Evolutionary conservation across 2,797 vertebrate species (phyloP).

Genomic region (Sebastes cheni): DNA sequence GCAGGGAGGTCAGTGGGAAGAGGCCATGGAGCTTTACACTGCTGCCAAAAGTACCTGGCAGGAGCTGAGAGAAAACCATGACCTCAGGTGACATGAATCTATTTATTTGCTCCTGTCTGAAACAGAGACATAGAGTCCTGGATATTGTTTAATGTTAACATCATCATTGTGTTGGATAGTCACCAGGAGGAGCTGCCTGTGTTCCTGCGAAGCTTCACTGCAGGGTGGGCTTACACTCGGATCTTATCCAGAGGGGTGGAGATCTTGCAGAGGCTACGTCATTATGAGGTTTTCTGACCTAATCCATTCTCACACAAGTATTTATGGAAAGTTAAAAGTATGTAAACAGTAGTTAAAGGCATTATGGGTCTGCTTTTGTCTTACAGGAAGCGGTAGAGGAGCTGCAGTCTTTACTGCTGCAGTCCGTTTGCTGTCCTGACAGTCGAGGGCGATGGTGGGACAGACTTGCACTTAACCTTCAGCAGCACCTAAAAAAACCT

Average conservation of each 20-base stretch:
- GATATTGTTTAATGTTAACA: not conserved
- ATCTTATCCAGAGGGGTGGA: constrained; percentile 92
- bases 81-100: constrained; percentile 83
- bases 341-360: not conserved
- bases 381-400: constrained; percentile 89
- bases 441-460: constrained; percentile 98
- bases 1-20: constrained; percentile 89
- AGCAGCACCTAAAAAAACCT: constrained; percentile 90
- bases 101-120: not conserved
- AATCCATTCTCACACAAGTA: not conserved
- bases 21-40: constrained; percentile 84
- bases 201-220: constrained; percentile 91
- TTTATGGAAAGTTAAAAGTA: not conserved
- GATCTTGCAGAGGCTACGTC: constrained; percentile 90
- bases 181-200: constrained; percentile 85
- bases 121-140: not conserved
- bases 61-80: constrained; percentile 76
- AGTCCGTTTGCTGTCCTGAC: constrained; percentile 89
- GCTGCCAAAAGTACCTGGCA: constrained; percentile 85
- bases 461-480: constrained; percentile 92
- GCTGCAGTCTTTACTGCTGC: constrained; percentile 86
- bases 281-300: constrained; percentile 85
- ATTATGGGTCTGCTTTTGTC: not conserved
- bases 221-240: constrained; percentile 92
- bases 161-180: constrained; percentile 68